Percentiles rank a stretch among this genome's conserved stretches.
These are phyloP conservation scores for Enteromius anoplus DNA, from an alignment of 2,797 vertebrate species.

Conservation along the genomic window DNA sequence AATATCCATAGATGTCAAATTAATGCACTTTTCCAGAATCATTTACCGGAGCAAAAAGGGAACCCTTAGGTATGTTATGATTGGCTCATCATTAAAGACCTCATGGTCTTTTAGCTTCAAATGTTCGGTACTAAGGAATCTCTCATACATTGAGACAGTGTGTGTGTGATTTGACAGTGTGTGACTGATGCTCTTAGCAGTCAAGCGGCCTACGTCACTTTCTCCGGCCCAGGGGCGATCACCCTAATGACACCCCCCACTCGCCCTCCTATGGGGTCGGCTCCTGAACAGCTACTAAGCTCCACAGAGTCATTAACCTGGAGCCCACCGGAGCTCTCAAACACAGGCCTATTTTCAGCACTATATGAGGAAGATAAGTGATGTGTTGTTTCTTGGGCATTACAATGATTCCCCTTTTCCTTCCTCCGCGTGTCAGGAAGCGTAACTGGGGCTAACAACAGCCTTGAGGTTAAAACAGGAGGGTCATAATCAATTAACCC, in stretches of 20 bases:
- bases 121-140: constrained; percentile 10
- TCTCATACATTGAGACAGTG: not conserved
- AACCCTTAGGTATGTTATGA: constrained; percentile 24
- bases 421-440: constrained; percentile 45
- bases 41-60: constrained; percentile 11
- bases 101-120: constrained; percentile 20
- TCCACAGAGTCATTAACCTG: constrained; percentile 80
- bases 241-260: constrained; percentile 70
- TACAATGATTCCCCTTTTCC: constrained; percentile 78
- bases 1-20: constrained; percentile 19
- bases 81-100: constrained; percentile 13
- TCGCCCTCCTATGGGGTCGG: constrained; percentile 64
- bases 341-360: constrained; percentile 64
- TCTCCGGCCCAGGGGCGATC: constrained; percentile 62
- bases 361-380: constrained; percentile 72
- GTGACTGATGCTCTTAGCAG: constrained; percentile 59
- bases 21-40: constrained; percentile 13
- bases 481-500: constrained; percentile 44
- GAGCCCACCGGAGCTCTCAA: constrained; percentile 61
- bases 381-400: constrained; percentile 71
- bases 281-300: constrained; percentile 75
- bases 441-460: constrained; percentile 59
- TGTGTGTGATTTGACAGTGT: constrained; percentile 61
- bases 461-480: constrained; percentile 39
- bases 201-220: constrained; percentile 54